phyloP scores from a whole-genome alignment of 1,140 invertebrate genomes.

The Drosophila rufa region DNA sequence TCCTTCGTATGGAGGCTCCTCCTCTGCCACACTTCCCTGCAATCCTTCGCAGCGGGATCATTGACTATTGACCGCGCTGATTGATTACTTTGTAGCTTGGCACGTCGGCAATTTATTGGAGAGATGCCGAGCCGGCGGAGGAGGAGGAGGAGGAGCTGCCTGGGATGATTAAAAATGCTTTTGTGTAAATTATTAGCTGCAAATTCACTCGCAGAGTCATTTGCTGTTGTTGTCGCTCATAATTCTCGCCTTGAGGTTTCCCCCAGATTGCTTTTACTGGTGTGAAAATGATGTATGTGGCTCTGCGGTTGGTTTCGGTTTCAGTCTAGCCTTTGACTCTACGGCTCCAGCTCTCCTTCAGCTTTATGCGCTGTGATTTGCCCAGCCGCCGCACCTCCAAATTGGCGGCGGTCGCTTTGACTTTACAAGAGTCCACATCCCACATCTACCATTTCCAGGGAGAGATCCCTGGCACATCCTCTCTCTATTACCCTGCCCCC shows the following conservation, averaged over 20 bases:
- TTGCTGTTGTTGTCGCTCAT: slow-evolving; percentile 74
- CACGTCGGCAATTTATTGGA: slow-evolving; percentile 72
- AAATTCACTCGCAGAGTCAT: slow-evolving; percentile 76
- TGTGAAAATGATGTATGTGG: slow-evolving; percentile 82
- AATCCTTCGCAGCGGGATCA: slow-evolving; percentile 55
- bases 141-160: neutral
- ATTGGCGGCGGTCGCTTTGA: slow-evolving; percentile 71
- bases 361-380: slow-evolving; percentile 17
- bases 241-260: slow-evolving; percentile 81
- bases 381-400: slow-evolving; percentile 45
- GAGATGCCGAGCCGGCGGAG: slow-evolving; percentile 14
- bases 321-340: slow-evolving; percentile 41
- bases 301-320: slow-evolving; percentile 74
- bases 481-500: neutral
- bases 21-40: neutral
- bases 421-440: slow-evolving; percentile 26
- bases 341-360: neutral
- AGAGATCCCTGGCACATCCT: slow-evolving; percentile 8
- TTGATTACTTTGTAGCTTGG: slow-evolving; percentile 80
- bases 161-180: slow-evolving; percentile 81
- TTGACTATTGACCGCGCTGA: slow-evolving; percentile 71
- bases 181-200: slow-evolving; percentile 83
- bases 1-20: slow-evolving; percentile 17
- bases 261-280: slow-evolving; percentile 71
- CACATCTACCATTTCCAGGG: slow-evolving; percentile 1